A percentile compares a stretch with the other conserved stretches of the same genome.
These are phyloP conservation scores for Gymnoscopelus microlampas DNA, from an alignment of 2,797 vertebrate genomes.

Conservation along the genomic window DNA sequence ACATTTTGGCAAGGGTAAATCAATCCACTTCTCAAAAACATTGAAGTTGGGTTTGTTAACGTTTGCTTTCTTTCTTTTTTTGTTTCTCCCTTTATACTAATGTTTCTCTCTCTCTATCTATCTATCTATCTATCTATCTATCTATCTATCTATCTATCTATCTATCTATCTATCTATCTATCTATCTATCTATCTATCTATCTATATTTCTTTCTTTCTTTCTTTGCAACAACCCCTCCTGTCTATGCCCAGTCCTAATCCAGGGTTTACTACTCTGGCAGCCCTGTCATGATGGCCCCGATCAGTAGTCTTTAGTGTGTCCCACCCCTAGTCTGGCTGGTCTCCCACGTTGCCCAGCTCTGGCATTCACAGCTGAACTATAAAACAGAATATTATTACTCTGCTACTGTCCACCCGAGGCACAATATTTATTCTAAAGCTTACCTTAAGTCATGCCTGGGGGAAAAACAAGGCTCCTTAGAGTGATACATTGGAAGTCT, in stretches of 20 bases:
- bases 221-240: not conserved
- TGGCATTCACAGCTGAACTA: slow-evolving; percentile 14
- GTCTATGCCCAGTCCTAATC: slow-evolving; percentile 1
- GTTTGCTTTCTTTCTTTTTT: no score
- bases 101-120: slow-evolving; percentile 10
- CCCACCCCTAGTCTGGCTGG: slow-evolving; percentile 11
- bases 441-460: not conserved
- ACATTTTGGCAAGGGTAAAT: no score
- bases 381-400: slow-evolving; percentile 9
- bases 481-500: not conserved
- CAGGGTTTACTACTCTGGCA: slow-evolving; percentile 10
- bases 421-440: not conserved
- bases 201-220: not conserved
- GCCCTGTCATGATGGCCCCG: slow-evolving; percentile 28
- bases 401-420: no score
- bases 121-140: no score
- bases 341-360: slow-evolving; percentile 14
- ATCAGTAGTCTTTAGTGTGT: slow-evolving; percentile 29
- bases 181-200: not conserved
- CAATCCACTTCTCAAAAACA: no score
- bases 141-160: slow-evolving; percentile 4
- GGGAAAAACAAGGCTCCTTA: not conserved
- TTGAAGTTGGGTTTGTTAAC: no score
- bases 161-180: slow-evolving; percentile 1
- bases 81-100: not conserved